Evolutionary conservation across 2,113 vertebrate genomes (phyloP).

Genomic region (Sminthopsis crassicaudata): DNA sequence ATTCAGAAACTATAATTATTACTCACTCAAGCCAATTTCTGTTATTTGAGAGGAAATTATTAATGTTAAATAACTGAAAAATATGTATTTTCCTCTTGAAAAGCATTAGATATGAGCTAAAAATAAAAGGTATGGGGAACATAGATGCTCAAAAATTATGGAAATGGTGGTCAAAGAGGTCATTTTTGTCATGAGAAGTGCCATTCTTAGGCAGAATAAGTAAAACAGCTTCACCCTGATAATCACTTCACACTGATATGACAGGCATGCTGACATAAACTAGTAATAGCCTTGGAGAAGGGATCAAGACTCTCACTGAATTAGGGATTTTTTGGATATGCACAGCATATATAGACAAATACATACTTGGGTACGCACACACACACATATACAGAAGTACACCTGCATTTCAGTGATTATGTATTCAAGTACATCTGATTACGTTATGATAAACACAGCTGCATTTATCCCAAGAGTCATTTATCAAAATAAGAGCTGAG

Average conservation of each 20-base stretch:
- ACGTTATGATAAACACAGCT: neutral
- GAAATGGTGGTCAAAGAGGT: neutral
- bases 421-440: neutral
- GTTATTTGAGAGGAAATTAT: neutral
- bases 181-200: neutral
- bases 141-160: too few relatives aligned
- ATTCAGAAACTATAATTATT: neutral
- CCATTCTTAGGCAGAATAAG: fast-evolving
- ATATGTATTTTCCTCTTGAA: neutral
- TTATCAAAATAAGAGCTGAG: neutral
- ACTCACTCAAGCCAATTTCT: neutral
- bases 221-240: neutral
- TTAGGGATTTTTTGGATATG: neutral
- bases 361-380: neutral
- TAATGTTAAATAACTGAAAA: neutral
- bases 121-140: neutral
- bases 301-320: neutral
- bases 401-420: neutral
- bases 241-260: neutral
- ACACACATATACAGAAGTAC: neutral
- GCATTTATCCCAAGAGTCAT: neutral
- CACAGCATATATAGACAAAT: neutral
- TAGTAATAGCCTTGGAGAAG: neutral
- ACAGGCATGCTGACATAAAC: neutral
- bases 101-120: neutral